Evolutionary conservation across 2,888 invertebrate genomes (phyloP).

Genomic region (Tetrapedia diversipes): DNA sequence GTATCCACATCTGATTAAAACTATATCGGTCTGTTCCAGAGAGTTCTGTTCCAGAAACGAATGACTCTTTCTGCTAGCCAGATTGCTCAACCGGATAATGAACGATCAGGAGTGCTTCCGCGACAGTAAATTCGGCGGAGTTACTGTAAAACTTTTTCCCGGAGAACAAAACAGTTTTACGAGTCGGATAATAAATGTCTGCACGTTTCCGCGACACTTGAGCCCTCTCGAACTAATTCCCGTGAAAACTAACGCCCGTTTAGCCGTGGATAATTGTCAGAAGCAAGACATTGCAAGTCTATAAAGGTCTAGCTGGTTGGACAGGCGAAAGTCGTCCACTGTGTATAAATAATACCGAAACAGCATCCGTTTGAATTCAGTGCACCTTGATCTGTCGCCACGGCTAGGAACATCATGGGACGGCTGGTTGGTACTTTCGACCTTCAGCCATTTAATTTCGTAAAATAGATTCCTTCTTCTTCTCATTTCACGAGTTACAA

Average conservation of each 20-base stretch:
- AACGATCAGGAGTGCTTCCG: neutral
- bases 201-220: slow-evolving; percentile 9
- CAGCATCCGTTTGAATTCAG: slow-evolving; percentile 71
- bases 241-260: slow-evolving; percentile 45
- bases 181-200: slow-evolving; percentile 21
- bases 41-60: neutral
- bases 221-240: neutral
- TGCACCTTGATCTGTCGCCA: slow-evolving; percentile 66
- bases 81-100: slow-evolving; percentile 2
- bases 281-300: slow-evolving; percentile 45
- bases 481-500: neutral
- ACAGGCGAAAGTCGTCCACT: slow-evolving; percentile 77
- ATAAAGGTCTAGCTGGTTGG: slow-evolving; percentile 68
- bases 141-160: slow-evolving; percentile 5
- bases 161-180: slow-evolving; percentile 28
- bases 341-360: slow-evolving; percentile 79
- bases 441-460: neutral
- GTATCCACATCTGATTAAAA: too few species aligned
- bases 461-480: neutral
- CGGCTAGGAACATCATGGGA: slow-evolving; percentile 70
- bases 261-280: slow-evolving; percentile 61
- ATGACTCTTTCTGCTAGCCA: neutral
- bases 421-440: slow-evolving; percentile 71
- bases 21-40: too few species aligned
- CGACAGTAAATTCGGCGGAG: neutral